A percentile compares a stretch with the other conserved stretches of the same genome.
Evolutionary conservation across 2,113 vertebrate genomes (phyloP).

Genomic region (Parus major): DNA sequence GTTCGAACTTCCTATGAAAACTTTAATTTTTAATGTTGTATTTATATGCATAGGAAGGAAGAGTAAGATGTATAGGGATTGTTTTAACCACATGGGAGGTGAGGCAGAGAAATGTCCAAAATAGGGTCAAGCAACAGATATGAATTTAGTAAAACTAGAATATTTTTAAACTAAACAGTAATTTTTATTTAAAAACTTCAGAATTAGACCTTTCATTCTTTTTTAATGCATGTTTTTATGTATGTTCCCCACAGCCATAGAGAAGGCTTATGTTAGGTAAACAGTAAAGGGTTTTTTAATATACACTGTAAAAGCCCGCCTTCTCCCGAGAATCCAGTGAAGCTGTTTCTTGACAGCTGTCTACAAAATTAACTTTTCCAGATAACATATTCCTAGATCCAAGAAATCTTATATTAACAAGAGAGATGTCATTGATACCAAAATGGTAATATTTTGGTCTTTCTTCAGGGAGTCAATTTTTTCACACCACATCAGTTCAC

Average conservation of each 20-base stretch:
- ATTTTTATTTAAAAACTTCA: neutral
- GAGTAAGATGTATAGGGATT: neutral
- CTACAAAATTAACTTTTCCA: neutral
- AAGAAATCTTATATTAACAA: neutral
- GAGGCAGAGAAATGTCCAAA: neutral
- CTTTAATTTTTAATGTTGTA: neutral
- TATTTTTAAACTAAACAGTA: neutral
- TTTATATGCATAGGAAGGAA: neutral
- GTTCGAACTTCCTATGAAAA: neutral
- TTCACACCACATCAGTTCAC: neutral
- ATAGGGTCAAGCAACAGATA: neutral
- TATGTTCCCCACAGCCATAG: neutral
- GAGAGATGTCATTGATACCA: neutral
- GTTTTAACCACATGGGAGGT: neutral
- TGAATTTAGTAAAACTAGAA: neutral
- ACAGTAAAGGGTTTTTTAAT: neutral
- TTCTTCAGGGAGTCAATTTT: neutral
- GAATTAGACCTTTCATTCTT: neutral
- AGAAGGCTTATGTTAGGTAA: neutral
- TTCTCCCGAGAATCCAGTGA: neutral
- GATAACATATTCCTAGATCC: neutral
- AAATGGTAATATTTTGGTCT: neutral
- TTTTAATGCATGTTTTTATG: neutral
- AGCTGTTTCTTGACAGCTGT: neutral
- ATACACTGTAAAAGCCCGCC: neutral